A percentile compares a stretch with the other conserved stretches of the same genome.
These are phyloP conservation scores for Drosophila seclusa DNA, from an alignment of 2,888 invertebrate genomes.

Conservation along the genomic window DNA sequence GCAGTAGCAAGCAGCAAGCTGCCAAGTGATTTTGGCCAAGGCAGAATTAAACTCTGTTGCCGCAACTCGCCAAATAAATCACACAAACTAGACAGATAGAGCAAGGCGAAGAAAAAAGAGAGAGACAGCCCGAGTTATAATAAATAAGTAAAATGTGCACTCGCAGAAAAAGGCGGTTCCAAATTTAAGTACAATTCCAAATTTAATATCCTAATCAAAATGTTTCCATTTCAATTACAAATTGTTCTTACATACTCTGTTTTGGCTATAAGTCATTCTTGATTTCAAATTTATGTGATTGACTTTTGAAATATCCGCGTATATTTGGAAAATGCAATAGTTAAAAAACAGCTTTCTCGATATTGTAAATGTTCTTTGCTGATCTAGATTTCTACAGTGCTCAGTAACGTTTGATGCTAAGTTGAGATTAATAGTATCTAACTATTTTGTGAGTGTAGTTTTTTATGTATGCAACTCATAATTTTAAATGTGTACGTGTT, in stretches of 20 bases:
- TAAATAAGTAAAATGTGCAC: slow-evolving; percentile 38
- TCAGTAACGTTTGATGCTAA: not conserved
- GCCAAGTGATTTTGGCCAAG: slow-evolving; percentile 64
- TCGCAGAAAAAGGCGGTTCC: not conserved
- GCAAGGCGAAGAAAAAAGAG: not conserved
- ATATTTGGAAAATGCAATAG: no score
- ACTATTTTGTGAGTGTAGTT: slow-evolving; percentile 1
- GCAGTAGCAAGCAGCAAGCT: slow-evolving; percentile 23
- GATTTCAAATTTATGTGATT: not conserved
- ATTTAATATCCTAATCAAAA: not conserved
- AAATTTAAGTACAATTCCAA: not conserved
- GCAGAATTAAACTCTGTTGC: slow-evolving; percentile 53
- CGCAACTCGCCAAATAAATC: slow-evolving; percentile 71
- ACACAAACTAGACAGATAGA: slow-evolving; percentile 30
- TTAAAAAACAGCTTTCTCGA: not conserved
- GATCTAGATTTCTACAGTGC: not conserved
- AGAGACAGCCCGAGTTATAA: slow-evolving; percentile 24
- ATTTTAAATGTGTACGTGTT: slow-evolving; percentile 63
- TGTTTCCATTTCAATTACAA: not conserved
- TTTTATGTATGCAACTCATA: slow-evolving; percentile 20
- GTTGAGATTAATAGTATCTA: not conserved
- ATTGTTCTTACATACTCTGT: not conserved
- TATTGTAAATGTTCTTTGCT: not conserved
- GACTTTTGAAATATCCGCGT: not conserved
- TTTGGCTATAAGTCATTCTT: not conserved